These are phyloP conservation scores for Orius insidiosus DNA, from an alignment of 1,140 invertebrate genomes.

Conservation along the genomic window DNA sequence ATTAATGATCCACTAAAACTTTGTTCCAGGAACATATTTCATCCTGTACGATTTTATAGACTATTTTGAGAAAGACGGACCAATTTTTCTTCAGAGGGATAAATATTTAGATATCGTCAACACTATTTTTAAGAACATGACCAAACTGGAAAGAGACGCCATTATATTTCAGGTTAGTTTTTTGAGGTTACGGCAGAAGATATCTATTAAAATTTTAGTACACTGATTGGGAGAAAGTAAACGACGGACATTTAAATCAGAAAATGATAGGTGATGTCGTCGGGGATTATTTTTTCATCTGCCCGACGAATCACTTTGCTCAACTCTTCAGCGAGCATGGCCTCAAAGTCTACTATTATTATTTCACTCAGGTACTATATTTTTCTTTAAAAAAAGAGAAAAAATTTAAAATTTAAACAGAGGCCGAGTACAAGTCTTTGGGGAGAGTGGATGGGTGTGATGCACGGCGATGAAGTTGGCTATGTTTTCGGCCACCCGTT, in stretches of 20 bases:
- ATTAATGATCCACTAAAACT: no score
- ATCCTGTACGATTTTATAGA: constrained; percentile 81
- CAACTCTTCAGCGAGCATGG: constrained; percentile 62
- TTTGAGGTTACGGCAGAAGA: constrained; percentile 5
- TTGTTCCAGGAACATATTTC: constrained; percentile 66
- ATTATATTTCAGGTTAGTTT: constrained; percentile 67
- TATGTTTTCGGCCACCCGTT: constrained; percentile 89
- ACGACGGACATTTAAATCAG: constrained; percentile 62
- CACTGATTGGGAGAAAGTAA: constrained; percentile 73
- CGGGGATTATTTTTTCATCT: constrained; percentile 87
- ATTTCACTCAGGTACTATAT: constrained; percentile 61
- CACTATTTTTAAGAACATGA: constrained; percentile 73
- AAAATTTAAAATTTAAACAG: constrained; percentile 37
- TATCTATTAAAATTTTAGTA: constrained; percentile 45
- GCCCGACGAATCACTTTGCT: constrained; percentile 78
- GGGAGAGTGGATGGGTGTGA: constrained; percentile 95
- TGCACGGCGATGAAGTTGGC: constrained; percentile 93
- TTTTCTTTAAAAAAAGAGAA: background rate
- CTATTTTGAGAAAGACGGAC: constrained; percentile 70
- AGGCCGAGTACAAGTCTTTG: constrained; percentile 74
- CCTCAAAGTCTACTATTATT: constrained; percentile 80
- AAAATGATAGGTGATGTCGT: constrained; percentile 74
- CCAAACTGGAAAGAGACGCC: constrained; percentile 63
- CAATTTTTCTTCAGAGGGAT: constrained; percentile 57
- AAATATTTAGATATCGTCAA: constrained; percentile 74